Base-by-base conservation (phyloP, 2,113 vertebrate species). In the Aix galericulata region DNA sequence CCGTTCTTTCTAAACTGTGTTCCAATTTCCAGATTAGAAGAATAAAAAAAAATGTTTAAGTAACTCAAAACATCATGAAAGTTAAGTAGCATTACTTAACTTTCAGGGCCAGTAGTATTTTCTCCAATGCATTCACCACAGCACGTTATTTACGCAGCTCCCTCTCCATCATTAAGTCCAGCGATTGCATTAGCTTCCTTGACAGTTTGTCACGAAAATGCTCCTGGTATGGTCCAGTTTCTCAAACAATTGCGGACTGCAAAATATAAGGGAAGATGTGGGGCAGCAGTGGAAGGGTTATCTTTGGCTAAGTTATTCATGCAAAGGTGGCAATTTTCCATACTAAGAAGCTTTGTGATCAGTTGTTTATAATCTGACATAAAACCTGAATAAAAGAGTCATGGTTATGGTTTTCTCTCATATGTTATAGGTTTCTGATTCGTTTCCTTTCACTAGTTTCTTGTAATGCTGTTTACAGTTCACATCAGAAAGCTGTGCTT, bases 361-460 rank as follows among this genome's bases (percentile, higher is more conserved):
- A 14, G 2, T 34, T 85, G 48, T 58, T 92, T 76, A 46, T 36
- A 79, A 59, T 34, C 40, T 13, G 59, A 69, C 17, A 44, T 31
- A 77, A 86, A 88, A 91, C 29, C 46, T 71, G 62, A 88, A 44
- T 36, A 80, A 26, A 68, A 59, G 50, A 29, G 34, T 13, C 46
- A 36, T 8, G 48, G 11, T 18, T 44, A 21, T 26, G 21, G 52
- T 42, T 59, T 86, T 78, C 50, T 89, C 31, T 86, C 44, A 12
- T 25, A 62, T 0, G 0, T 29, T 31, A 27, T 0, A 3, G 14
- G 31, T 71, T 81, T 50, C 64, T 77, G 34, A 44, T 53, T 58
- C 13, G 3, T 3, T 77, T 77, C 46, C 34, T 81, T 66, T 44
- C 46, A 18, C 40, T 62, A 31, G 3, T 55, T 83, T 27, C 59